Base-by-base conservation (phyloP, 2,797 vertebrate genomes). In the Rhinogobio ventralis region DNA sequence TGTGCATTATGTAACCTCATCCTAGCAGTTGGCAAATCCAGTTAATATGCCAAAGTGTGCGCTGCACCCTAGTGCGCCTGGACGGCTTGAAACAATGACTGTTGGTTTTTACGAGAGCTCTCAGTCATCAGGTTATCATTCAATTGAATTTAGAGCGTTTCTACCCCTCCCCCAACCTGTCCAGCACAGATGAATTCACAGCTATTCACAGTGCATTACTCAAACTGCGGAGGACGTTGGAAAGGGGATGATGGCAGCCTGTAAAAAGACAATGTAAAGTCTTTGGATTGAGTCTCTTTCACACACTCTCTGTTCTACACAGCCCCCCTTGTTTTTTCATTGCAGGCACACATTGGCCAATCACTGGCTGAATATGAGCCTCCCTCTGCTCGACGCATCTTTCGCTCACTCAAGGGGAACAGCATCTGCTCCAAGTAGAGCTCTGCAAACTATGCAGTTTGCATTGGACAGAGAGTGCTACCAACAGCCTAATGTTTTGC, bases 301-400 rank as follows among this genome's bases (percentile, higher is more conserved):
- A 39, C 67, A 66, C 79, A 49, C 72, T 15, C 11, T 68, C 46
- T 30, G 71, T 67, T 33, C 57, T 64, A 45, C 73, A 60, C 28
- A 78, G 82, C 86, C 87, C 87, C 87, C 83, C n/a, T 94, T 90
- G 92, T 81, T 90, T 92, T 42, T 88, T 92, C 93, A 93, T 92
- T 95, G 95, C 96, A 95, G 95, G 92, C 86, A 81, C 88, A 87
- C 49, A 25, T 33, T 91, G 90, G 92, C 95, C 95, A 96, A 95
- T 96, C 93, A 92, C 81, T 4, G 88, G 92, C 90, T 91, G 89
- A 89, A 93, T 90, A 85, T 89, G 84, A 57, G 84, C 87, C 82
- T 73, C 79, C 67, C 87, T 82, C 89, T 87, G 88, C 85, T 87
- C 55, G 81, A 60, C 45, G 19, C 45, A 36, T 82, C 75, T 72